Base-by-base conservation (phyloP, 2,888 invertebrate species). In the Luperina testacea region DNA sequence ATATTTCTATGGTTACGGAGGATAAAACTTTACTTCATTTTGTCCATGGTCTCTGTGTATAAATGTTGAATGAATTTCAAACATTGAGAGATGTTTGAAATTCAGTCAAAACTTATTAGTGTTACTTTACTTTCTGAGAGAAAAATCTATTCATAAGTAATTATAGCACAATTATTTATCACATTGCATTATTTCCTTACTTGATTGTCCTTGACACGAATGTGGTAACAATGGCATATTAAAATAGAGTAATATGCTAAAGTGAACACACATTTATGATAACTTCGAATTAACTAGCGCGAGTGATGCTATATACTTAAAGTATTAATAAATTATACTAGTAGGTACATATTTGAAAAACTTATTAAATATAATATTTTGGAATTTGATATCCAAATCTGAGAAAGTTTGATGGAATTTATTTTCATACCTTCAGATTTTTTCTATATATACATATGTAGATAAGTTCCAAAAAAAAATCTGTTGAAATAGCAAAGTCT, bases 181-280 rank as follows among this genome's bases (percentile, higher is more conserved):
- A 72, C 67, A 67, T n/a, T 45, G 48, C 24, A 72, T 63, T 79
- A 78, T 57, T 78, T 75, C 83, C 83, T 70, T 63, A 76, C 32
- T 61, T 15, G 32, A n/a, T 5, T 76, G 83, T 76, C 86, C 84
- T 79, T 84, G 84, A 79, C 87, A 86, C 20, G 27, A 68, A 71
- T 76, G 68, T 76, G 51, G 32, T 72, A 72, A 72, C 72, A 74
- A 76, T 83, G 64, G 64, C 63, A 74, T 79, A 72, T 72, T 73
- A 68, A 68, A 86, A 86, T 86, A 86, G 67, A 78, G 75, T 67
- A 61, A 45, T 70, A 61, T 53, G 64, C 24, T 82, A 74, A 68
- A 77, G 24, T 74, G n/a, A 51, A 63, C 59, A 53, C 27, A 68
- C 27, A 65, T 67, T 64, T n/a, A 82, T 72, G 75, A 82, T 82